phyloP scores from a whole-genome alignment of 2,113 vertebrate genomes.

The Hypanus sabinus region DNA sequence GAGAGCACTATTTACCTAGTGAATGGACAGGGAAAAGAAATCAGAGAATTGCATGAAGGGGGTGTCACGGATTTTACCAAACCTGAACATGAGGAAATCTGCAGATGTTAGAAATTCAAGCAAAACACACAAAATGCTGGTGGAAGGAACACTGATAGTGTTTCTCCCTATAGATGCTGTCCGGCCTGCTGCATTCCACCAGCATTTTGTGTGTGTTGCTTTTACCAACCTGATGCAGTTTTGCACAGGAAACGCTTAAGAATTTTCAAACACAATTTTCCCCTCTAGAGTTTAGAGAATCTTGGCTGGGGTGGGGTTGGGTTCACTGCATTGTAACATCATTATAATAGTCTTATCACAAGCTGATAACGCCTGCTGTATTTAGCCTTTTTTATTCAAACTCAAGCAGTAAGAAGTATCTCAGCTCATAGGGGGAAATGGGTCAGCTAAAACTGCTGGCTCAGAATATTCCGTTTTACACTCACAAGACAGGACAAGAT shows the following conservation, averaged over 20 bases:
- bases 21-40: neutral
- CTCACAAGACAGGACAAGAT: neutral
- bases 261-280: neutral
- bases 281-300: neutral
- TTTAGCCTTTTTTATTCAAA: neutral
- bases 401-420: neutral
- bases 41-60: neutral
- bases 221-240: neutral
- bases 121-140: no score
- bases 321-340: neutral
- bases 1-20: neutral
- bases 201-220: no score
- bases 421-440: neutral
- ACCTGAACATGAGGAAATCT: no score
- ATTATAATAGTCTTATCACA: neutral
- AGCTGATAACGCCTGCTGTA: neutral
- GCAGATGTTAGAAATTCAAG: no score
- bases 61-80: neutral
- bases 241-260: neutral
- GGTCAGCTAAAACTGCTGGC: neutral
- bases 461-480: neutral
- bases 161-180: no score
- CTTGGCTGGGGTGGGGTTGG: no score
- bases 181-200: no score
- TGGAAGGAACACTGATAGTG: no score